phyloP scores from a whole-genome alignment of 2,888 invertebrate genomes.

The Eudasyphora cyanicolor region DNA sequence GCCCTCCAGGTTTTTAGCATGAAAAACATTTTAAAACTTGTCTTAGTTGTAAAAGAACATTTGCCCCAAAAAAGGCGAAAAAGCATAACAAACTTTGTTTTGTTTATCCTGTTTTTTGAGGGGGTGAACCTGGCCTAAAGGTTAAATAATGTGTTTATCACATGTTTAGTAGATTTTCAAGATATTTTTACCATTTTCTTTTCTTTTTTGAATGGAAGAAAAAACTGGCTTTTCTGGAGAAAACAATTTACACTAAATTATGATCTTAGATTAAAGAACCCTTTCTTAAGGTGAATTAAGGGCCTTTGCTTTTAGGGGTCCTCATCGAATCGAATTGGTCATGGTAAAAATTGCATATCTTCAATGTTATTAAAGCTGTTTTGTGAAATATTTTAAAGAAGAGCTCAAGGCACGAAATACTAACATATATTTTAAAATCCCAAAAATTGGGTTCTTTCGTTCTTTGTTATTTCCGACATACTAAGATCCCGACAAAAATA shows the following conservation, averaged over 20 bases:
- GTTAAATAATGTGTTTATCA: slow-evolving; percentile 26
- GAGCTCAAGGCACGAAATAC: too few relatives aligned
- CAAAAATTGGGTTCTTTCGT: too few relatives aligned
- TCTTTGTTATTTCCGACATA: too few relatives aligned
- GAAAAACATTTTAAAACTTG: neutral
- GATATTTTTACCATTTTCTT: neutral
- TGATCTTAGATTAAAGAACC: neutral
- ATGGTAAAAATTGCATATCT: too few relatives aligned
- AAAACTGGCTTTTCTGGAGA: neutral
- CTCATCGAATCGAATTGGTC: too few relatives aligned
- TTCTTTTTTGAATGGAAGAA: too few relatives aligned
- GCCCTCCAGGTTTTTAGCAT: neutral
- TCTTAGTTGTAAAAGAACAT: slow-evolving; percentile 1
- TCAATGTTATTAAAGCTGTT: too few relatives aligned
- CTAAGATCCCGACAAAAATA: too few relatives aligned
- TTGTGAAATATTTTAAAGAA: too few relatives aligned
- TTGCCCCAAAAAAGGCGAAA: neutral
- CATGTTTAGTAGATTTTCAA: neutral
- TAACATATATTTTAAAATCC: too few relatives aligned
- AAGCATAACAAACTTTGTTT: neutral
- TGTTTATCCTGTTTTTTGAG: neutral
- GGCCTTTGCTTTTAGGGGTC: too few relatives aligned
- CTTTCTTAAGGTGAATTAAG: too few relatives aligned
- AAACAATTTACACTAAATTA: slow-evolving; percentile 4
- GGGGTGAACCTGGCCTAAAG: neutral